Evolutionary conservation across 2,113 vertebrate genomes (phyloP).

Genomic region (Toxotes chatareus): DNA sequence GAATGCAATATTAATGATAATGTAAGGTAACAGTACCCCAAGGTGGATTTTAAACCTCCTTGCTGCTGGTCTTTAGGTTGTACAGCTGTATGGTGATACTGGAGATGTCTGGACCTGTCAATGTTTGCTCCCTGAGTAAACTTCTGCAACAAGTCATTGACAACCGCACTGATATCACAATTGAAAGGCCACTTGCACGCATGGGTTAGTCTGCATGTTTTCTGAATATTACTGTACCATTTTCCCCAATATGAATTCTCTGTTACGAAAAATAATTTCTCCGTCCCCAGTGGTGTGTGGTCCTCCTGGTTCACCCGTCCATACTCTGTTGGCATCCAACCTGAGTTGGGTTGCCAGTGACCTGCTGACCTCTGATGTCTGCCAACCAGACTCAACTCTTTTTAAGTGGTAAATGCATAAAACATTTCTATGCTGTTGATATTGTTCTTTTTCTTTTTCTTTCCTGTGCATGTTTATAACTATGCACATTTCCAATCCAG

Average conservation of each 20-base stretch:
- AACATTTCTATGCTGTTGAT: background rate
- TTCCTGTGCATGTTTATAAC: background rate
- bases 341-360: slow-evolving; percentile 65
- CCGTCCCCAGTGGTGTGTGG: slow-evolving; percentile 69
- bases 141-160: slow-evolving; percentile 31
- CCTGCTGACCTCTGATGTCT: slow-evolving; percentile 46
- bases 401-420: slow-evolving; percentile 60
- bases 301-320: slow-evolving; percentile 5
- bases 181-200: slow-evolving; percentile 17
- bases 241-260: background rate
- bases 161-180: background rate
- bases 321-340: slow-evolving; percentile 55
- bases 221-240: background rate
- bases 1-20: too few species aligned
- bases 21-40: too few species aligned
- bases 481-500: background rate
- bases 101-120: slow-evolving; percentile 57
- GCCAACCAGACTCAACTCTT: slow-evolving; percentile 17
- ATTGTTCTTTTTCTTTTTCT: background rate
- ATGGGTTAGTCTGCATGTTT: slow-evolving; percentile 63
- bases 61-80: slow-evolving; percentile 49
- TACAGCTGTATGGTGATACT: slow-evolving; percentile 76
- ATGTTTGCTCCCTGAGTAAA: slow-evolving; percentile 51
- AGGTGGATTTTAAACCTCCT: background rate
- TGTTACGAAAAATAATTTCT: background rate